Conservation (phyloP, 2,888 invertebrate species). For the Lymantria dispar region DNA sequence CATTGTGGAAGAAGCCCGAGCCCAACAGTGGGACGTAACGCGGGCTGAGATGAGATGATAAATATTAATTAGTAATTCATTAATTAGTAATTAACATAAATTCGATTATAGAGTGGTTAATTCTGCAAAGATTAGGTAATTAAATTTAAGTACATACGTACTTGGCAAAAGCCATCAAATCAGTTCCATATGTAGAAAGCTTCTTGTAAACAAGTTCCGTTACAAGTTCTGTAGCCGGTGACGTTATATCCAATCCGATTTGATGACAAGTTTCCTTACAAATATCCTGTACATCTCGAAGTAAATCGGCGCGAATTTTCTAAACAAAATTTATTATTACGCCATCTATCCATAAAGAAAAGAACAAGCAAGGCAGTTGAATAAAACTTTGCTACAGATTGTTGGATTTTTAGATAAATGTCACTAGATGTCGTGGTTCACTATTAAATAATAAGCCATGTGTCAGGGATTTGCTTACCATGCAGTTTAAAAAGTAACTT, state of each 20-base stretch:
- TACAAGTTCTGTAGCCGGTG: constrained; percentile 81
- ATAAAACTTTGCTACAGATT: not conserved
- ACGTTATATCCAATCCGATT: constrained; percentile 75
- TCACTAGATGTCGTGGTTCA: not conserved
- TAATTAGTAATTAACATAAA: not conserved
- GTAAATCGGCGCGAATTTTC: constrained; percentile 82
- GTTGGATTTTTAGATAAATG: not conserved
- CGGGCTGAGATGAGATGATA: too few species aligned
- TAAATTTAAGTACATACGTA: constrained; percentile 37
- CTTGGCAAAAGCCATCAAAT: constrained; percentile 87
- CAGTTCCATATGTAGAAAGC: constrained; percentile 75
- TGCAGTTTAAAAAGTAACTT: too few species aligned
- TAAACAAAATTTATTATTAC: constrained; percentile 44
- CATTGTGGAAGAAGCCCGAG: too few species aligned
- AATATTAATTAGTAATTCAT: too few species aligned
- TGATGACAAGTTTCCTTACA: constrained; percentile 79
- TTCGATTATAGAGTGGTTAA: not conserved
- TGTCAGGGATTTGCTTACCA: too few species aligned
- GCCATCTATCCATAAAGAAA: constrained; percentile 33
- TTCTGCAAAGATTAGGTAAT: not conserved
- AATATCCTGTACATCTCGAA: constrained; percentile 79
- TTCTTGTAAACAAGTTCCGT: constrained; percentile 84
- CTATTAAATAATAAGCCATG: not conserved
- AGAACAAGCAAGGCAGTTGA: not conserved
- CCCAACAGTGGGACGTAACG: too few species aligned